Base-by-base conservation (phyloP, 2,797 vertebrate species). In the Hemitrygon akajei region DNA sequence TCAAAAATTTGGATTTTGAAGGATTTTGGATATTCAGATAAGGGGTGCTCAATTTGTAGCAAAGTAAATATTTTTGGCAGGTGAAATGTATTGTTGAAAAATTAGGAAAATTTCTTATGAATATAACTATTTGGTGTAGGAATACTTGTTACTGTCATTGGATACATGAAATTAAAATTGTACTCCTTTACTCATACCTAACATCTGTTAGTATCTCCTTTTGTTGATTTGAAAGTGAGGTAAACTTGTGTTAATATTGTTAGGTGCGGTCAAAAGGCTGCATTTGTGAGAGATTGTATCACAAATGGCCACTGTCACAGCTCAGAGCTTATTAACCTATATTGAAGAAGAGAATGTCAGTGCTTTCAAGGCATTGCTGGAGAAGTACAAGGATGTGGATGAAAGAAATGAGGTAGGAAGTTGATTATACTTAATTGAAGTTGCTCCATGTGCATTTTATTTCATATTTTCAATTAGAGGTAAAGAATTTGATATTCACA, bases 351-450 rank as follows among this genome's bases (percentile, higher is more conserved):
- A 99, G 95, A 99, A 99, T 94, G 97, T 99, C 95, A 94, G 97
- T 14, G 98, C 98, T 3, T 96, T 99, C 93, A 98, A 97, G 95
- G 95, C 97, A 0, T 97, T 99, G 91, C 97, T 99, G 94, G 99
- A 99, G 95, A 98, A 99, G 92, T 99, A 98, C 96, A 98, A 98
- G 95, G 98, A 99, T 95, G 98, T 99, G 56, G 98, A 99, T 95
- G 98, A 99, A 93, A 98, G 98, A 94, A 99, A 98, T 71, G 99
- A 99, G 95, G 98, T 99, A 95, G 96, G 34, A 73, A 0, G 14
- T 94, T 94, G 27, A 30, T 82, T 69, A 47, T 1, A 56, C 4
- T 82, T 73, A 93, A 47, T 73, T 58, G 2, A 30, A 47, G 12
- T 73, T n/a, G 37, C 40, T 25, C 0, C 1, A 20, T 56, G 40